A percentile compares a stretch with the other conserved stretches of the same genome.
phyloP scores from a whole-genome alignment of 2,888 invertebrate species.

The Euspilapteryx auroguttella region DNA sequence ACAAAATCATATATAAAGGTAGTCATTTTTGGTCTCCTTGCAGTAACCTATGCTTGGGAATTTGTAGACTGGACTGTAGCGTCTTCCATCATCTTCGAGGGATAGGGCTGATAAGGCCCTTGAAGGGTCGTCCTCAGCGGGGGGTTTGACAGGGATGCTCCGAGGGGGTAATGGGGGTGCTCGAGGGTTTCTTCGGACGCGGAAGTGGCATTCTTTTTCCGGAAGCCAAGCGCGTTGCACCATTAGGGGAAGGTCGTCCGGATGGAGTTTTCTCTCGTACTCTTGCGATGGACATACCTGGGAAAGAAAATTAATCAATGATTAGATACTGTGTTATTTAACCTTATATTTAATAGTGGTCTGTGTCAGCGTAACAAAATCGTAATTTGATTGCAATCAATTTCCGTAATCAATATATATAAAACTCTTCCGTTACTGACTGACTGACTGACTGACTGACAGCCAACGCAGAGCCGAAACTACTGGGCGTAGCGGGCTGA shows the following conservation, averaged over 20 bases:
- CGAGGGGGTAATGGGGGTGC: slow-evolving; percentile 75
- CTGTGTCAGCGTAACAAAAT: no score
- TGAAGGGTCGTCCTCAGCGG: slow-evolving; percentile 35
- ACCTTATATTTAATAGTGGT: no score
- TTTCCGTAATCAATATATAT: no score
- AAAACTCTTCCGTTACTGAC: no score
- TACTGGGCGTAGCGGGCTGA: no score
- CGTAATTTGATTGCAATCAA: no score
- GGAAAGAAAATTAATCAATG: slow-evolving; percentile 9
- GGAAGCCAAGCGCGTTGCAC: slow-evolving; percentile 78
- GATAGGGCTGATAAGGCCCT: slow-evolving; percentile 45
- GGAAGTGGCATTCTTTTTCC: slow-evolving; percentile 75
- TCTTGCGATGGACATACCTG: slow-evolving; percentile 77
- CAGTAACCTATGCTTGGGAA: slow-evolving; percentile 51
- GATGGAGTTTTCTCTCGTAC: slow-evolving; percentile 85
- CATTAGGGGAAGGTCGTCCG: slow-evolving; percentile 80
- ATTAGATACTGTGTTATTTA: neutral
- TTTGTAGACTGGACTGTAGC: slow-evolving; percentile 52
- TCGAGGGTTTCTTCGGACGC: slow-evolving; percentile 80
- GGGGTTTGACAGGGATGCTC: slow-evolving; percentile 24
- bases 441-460: no score
- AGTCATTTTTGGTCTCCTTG: slow-evolving; percentile 47
- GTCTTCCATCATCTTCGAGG: slow-evolving; percentile 35
- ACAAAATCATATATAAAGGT: slow-evolving; percentile 52
- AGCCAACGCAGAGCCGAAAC: no score